A percentile compares a stretch with the other conserved stretches of the same genome.
Evolutionary conservation across 2,888 invertebrate species (phyloP).

Genomic region (Glomeris marginata): DNA sequence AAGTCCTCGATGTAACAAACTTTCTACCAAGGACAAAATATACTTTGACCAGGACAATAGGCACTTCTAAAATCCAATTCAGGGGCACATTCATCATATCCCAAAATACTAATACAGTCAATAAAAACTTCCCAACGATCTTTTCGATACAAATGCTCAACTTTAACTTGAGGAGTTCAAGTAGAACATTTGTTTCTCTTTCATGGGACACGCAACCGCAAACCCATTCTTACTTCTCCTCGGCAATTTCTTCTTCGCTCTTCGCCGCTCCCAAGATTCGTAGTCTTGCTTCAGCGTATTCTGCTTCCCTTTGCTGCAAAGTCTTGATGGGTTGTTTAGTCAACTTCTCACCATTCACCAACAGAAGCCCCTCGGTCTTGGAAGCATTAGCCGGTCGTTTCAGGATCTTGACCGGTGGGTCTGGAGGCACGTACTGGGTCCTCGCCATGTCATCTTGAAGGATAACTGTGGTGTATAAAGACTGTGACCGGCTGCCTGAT

Average conservation of each 20-base stretch:
- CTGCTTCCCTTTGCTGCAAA: conserved; percentile 61
- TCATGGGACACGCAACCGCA: too few relatives aligned
- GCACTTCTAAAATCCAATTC: too few relatives aligned
- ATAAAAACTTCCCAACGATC: too few relatives aligned
- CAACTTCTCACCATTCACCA: conserved; percentile 16
- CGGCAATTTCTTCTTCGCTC: conserved; percentile 16
- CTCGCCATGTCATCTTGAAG: conserved; percentile 51
- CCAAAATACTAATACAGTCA: too few relatives aligned
- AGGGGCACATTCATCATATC: too few relatives aligned
- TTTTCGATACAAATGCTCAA: too few relatives aligned
- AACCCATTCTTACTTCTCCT: conserved; percentile 12
- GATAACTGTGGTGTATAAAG: conserved; percentile 10
- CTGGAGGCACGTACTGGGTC: conserved; percentile 60
- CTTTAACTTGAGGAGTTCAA: too few relatives aligned
- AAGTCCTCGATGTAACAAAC: too few relatives aligned
- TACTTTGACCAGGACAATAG: too few relatives aligned
- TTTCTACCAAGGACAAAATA: too few relatives aligned
- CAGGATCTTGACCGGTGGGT: conserved; percentile 69
- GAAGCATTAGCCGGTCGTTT: conserved; percentile 46
- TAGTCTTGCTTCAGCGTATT: conserved; percentile 80
- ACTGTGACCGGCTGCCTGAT: too few relatives aligned
- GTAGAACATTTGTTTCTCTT: too few relatives aligned
- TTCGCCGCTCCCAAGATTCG: conserved; percentile 74
- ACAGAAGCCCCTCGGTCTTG: conserved; percentile 5
- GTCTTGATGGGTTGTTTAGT: conserved; percentile 31